Evolutionary conservation across 2,113 vertebrate species (phyloP).

Genomic region (Hystrix cristata): DNA sequence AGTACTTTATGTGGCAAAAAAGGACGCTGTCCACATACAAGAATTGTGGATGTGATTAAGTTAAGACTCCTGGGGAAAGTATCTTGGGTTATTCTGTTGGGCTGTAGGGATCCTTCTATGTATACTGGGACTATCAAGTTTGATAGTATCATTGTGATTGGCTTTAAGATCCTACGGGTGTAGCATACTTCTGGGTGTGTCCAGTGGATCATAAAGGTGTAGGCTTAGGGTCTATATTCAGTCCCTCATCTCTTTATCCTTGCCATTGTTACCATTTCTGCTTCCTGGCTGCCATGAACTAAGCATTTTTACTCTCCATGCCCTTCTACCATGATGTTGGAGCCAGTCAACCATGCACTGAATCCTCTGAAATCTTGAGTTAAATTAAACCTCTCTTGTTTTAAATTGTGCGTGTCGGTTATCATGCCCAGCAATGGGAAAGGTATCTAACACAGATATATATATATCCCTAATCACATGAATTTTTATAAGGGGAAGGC

Average conservation of each 20-base stretch:
- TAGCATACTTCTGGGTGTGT: not conserved
- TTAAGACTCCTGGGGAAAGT: constrained; percentile 14
- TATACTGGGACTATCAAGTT: not conserved
- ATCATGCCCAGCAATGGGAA: not conserved
- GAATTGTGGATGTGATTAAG: not conserved
- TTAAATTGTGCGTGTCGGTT: not conserved
- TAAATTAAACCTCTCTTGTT: not conserved
- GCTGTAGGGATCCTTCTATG: not conserved
- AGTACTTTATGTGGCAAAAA: not conserved
- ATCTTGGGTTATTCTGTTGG: not conserved
- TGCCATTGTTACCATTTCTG: not conserved
- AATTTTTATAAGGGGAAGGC: not conserved
- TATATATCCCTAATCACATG: not conserved
- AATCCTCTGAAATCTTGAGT: not conserved
- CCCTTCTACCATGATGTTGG: not conserved
- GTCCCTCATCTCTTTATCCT: not conserved
- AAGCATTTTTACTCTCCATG: not conserved
- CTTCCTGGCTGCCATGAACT: not conserved
- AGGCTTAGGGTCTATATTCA: not conserved
- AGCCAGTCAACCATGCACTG: not conserved
- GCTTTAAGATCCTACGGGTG: not conserved
- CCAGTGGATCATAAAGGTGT: not conserved
- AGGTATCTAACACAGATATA: not conserved
- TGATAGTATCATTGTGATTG: not conserved
- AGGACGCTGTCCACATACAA: not conserved